These are phyloP conservation scores for Sitta carolinensis DNA, from an alignment of 2,797 vertebrate genomes.

Conservation along the genomic window DNA sequence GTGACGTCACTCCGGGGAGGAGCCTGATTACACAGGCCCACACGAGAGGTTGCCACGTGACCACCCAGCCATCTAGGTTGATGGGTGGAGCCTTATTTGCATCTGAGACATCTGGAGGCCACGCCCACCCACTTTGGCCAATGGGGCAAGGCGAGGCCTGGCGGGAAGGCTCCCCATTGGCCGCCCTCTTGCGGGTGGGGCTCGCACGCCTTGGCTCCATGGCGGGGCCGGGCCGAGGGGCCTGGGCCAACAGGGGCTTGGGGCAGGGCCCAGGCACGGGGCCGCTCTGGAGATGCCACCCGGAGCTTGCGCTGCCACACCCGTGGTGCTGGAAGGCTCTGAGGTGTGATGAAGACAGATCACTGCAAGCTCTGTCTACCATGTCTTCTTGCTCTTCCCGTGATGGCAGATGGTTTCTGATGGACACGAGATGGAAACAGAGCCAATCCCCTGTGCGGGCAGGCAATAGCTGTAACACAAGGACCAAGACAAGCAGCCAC, in stretches of 20 bases:
- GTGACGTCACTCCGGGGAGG: conserved; percentile 27
- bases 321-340: fast-evolving
- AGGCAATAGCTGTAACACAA: fast-evolving
- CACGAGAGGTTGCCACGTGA: conserved; percentile 67
- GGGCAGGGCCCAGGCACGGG: fast-evolving
- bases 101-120: conserved; percentile 44
- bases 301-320: fast-evolving
- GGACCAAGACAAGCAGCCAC: fast-evolving
- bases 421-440: not conserved
- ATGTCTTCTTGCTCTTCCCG: fast-evolving
- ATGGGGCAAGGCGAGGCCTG: conserved; percentile 35
- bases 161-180: conserved; percentile 40
- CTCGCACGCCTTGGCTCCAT: fast-evolving
- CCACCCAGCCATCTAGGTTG: conserved; percentile 64
- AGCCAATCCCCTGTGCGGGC: fast-evolving
- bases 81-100: conserved; percentile 70
- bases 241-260: fast-evolving
- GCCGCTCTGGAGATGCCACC: fast-evolving
- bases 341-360: fast-evolving
- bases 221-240: fast-evolving
- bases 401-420: not conserved
- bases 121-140: conserved; percentile 78
- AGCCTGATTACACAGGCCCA: not conserved
- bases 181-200: not conserved
- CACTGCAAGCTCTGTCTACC: not conserved